Evolutionary conservation across 2,888 invertebrate species (phyloP), one percentile per base, ranked within the genome.

Genomic region (Plusia festucae): DNA sequence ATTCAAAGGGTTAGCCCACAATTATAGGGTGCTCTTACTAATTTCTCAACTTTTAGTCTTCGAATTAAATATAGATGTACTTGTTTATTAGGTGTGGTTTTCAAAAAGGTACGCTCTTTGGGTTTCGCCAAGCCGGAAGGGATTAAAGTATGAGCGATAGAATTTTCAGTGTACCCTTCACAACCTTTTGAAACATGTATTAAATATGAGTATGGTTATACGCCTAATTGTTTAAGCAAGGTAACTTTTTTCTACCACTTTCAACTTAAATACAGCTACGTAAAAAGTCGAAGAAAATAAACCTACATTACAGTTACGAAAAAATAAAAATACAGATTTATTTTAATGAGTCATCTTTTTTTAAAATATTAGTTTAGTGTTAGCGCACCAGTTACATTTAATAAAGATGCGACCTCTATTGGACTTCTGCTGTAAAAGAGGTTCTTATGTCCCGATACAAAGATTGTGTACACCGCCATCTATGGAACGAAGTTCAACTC

Each of bases 391-490:
- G 9, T 49, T n/a, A 9, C 20, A 22, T 24, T 55, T 68, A 70
- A 73, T 56, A 60, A 61, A 59, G 51, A 56, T 56, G 82, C 80
- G 87, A 83, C 85, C 82, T 86, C 83, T 86, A 73, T 68, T 72
- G 79, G 70, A 60, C 63, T 16, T 49, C 68, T 55, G 32, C 62
- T 68, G 51, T 46, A 69, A 73, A 69, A 74, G 62, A 44, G 59
- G 76, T 64, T 71, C 66, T 32, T 71, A 52, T 65, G 64, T 60
- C 57, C 44, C 44, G 65, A 68, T 68, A 64, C 20, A 63, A 70
- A 78, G 73, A 79, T 73, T 78, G 75, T 74, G 55, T 58, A 78
- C 66, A 89, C 73, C 89, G 89, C 91, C 91, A 90, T 91, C 91
- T 91, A 88, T 82, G 72, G 76, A 74, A 80, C 65, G 68, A 69